Conservation (phyloP, 2,797 vertebrate genomes). For the Numenius phaeopus region DNA sequence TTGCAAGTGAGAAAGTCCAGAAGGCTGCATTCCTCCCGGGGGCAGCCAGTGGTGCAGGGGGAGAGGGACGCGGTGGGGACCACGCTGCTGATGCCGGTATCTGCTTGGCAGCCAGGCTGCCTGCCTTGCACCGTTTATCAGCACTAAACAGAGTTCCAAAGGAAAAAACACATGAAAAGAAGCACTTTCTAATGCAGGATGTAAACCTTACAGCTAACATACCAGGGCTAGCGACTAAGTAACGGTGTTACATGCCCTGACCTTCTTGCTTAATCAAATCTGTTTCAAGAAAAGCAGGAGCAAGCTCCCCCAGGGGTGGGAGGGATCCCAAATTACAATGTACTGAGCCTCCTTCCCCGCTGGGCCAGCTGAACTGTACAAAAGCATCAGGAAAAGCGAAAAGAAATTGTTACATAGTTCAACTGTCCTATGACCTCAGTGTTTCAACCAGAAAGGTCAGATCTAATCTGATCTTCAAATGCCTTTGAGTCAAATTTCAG, state of each 20-base stretch:
- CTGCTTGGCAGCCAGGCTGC: not conserved
- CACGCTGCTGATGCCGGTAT: accelerated
- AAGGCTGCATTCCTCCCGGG: not conserved
- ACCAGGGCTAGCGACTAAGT: not conserved
- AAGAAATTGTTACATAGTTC: not conserved
- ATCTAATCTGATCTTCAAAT: slow-evolving; percentile 40
- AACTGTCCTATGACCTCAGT: not conserved
- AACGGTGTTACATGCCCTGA: not conserved
- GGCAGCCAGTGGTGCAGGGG: not conserved
- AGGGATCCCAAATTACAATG: slow-evolving; percentile 21
- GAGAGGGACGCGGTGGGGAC: accelerated
- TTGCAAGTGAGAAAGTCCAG: not conserved
- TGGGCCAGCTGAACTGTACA: not conserved
- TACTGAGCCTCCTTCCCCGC: not conserved
- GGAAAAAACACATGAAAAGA: accelerated
- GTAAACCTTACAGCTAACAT: not conserved
- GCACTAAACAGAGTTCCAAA: not conserved
- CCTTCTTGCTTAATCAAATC: not conserved
- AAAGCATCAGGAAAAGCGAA: not conserved
- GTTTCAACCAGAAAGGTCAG: slow-evolving; percentile 43
- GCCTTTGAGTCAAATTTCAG: slow-evolving; percentile 32
- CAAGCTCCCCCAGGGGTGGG: not conserved
- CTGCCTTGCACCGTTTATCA: not conserved
- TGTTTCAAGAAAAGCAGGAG: not conserved
- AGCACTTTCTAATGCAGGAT: not conserved